Conservation (phyloP, 2,888 invertebrate species). For the Euplagia quadripunctaria region DNA sequence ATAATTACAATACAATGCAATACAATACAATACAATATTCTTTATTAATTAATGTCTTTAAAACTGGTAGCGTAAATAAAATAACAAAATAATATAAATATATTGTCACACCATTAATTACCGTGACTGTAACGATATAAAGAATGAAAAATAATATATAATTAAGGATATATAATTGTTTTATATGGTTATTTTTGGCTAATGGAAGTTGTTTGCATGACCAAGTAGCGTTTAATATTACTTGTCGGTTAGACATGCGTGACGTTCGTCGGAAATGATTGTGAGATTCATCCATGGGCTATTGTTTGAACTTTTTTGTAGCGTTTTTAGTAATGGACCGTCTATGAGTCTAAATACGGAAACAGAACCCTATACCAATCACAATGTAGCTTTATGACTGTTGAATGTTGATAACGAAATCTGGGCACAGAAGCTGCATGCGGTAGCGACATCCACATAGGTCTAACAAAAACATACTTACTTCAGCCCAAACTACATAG, state of each 20-base stretch:
- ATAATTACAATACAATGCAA: not conserved
- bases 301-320: slow-evolving; percentile 5
- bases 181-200: not conserved
- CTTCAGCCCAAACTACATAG: too few relatives aligned
- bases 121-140: not conserved
- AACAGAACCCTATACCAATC: too few relatives aligned
- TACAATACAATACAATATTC: too few relatives aligned
- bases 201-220: not conserved
- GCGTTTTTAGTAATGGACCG: not conserved
- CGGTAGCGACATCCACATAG: too few relatives aligned
- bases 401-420: too few relatives aligned
- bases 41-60: not conserved
- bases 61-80: not conserved
- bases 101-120: not conserved
- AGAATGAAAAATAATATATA: not conserved
- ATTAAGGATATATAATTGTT: not conserved
- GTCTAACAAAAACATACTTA: too few relatives aligned
- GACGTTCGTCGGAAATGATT: slow-evolving; percentile 14
- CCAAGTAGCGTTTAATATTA: not conserved
- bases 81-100: not conserved
- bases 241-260: not conserved
- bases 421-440: too few relatives aligned
- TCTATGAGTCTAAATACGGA: too few relatives aligned
- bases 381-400: too few relatives aligned
- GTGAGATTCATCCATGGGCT: not conserved